Evolutionary conservation across 2,888 invertebrate species (phyloP), one percentile per base, ranked within the genome.

Genomic region (Charanyca ferruginea): DNA sequence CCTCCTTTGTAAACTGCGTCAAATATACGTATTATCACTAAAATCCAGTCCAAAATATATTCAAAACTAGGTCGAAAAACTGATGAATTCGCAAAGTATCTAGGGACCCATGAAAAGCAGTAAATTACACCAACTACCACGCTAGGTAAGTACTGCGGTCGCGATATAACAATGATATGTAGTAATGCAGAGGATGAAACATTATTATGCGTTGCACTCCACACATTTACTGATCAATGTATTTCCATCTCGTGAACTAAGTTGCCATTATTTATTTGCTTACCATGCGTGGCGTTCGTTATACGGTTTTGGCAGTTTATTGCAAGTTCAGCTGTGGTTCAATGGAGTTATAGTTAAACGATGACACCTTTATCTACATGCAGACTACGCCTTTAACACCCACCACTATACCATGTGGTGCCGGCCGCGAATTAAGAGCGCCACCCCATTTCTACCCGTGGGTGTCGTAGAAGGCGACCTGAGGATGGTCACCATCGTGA

Each of bases 141-240:
- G 42, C 45, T 73, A 49, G 53, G 72, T 70, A 62, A 76, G 70
- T 76, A 69, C 57, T 58, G 70, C 44, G 70, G 70, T 57, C 48
- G 41, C 49, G 57, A 52, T 66, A 52, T 73, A 73, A 70, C 73
- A 73, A 76, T 73, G 73, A 73, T 76, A 76, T 58, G 63, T 76
- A 70, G 77, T 45, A 45, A 69, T 45, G 53, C 41, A 9, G 58
- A 25, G 77, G 53, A 58, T 76, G 71, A 76, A 73, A 76, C 71
- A 73, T 73, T 70, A 63, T 63, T 72, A 75, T 76, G 76, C 55
- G 61, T 47, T 73, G 70, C 48, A 49, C 48, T 69, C 73, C 57
- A 66, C 74, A 42, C 73, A 70, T 69, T 77, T 59, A 62, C 66
- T 73, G 77, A 72, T 75, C 74, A 72, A 75, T 66, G 73, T 71